phyloP scores from a whole-genome alignment of 1,140 invertebrate genomes.

The Wasmannia auropunctata region DNA sequence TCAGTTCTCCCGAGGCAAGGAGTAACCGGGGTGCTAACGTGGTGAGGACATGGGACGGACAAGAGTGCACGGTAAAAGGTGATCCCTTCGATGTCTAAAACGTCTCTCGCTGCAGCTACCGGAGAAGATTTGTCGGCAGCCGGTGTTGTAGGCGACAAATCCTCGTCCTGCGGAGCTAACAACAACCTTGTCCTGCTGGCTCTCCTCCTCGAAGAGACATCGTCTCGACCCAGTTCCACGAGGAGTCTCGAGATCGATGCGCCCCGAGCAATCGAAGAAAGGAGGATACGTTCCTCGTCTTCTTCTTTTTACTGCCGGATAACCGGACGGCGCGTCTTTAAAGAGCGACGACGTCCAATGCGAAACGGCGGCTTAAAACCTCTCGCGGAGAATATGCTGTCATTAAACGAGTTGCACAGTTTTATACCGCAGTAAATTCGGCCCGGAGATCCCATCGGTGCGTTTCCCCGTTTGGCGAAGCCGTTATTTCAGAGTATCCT shows the following conservation, averaged over 20 bases:
- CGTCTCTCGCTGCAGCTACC: slow-evolving; percentile 39
- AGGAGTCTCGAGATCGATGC: slow-evolving; percentile 74
- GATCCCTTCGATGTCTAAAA: slow-evolving; percentile 58
- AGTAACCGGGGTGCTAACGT: slow-evolving; percentile 7
- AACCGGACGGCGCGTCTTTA: slow-evolving; percentile 11
- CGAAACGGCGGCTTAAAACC: background rate
- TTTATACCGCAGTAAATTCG: slow-evolving; percentile 28
- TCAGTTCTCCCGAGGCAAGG: background rate
- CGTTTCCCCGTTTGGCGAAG: background rate
- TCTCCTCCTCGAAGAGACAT: slow-evolving; percentile 20
- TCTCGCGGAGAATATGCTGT: background rate
- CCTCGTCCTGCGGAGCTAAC: slow-evolving; percentile 46
- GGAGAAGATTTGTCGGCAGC: slow-evolving; percentile 63
- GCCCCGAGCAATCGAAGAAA: slow-evolving; percentile 70
- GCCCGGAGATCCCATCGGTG: background rate
- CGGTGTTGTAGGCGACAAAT: slow-evolving; percentile 59
- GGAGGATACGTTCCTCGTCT: slow-evolving; percentile 64
- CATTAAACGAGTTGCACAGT: slow-evolving; percentile 2
- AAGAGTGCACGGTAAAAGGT: slow-evolving; percentile 8
- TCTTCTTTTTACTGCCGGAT: slow-evolving; percentile 32
- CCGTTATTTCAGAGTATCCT: background rate
- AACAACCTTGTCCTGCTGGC: background rate
- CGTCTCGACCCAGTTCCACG: slow-evolving; percentile 75
- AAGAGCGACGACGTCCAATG: slow-evolving; percentile 18
- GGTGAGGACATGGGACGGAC: slow-evolving; percentile 3